Conservation (phyloP, 2,888 invertebrate genomes). For the Lymantria dispar region DNA sequence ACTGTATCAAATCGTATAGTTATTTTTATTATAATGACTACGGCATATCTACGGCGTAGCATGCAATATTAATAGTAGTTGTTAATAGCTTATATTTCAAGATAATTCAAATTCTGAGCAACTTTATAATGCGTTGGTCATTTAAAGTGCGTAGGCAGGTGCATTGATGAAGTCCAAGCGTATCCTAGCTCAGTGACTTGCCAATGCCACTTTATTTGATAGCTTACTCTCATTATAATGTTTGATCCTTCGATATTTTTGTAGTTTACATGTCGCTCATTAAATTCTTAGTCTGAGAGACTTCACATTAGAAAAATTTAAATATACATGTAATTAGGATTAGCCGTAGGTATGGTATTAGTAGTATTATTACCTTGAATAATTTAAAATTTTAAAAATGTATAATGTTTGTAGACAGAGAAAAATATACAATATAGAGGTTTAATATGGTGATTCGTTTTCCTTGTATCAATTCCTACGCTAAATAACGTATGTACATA, state of each 20-base stretch:
- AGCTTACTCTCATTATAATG: slow-evolving; percentile 41
- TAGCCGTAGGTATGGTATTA: too few relatives aligned
- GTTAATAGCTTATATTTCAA: slow-evolving; percentile 1
- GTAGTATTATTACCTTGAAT: too few relatives aligned
- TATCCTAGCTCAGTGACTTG: slow-evolving; percentile 37
- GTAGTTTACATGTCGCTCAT: slow-evolving; percentile 34
- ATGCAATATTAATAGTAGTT: slow-evolving; percentile 4
- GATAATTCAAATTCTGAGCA: slow-evolving; percentile 5
- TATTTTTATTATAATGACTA: not conserved
- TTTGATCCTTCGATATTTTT: slow-evolving; percentile 39
- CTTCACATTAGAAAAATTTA: too few relatives aligned
- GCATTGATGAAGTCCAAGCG: slow-evolving; percentile 35
- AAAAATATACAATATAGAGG: too few relatives aligned
- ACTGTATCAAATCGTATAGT: not conserved
- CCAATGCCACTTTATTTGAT: slow-evolving; percentile 48
- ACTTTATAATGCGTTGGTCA: slow-evolving; percentile 5
- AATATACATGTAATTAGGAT: too few relatives aligned
- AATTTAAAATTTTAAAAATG: too few relatives aligned
- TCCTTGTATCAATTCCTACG: too few relatives aligned
- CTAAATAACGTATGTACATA: too few relatives aligned
- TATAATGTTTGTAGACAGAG: too few relatives aligned
- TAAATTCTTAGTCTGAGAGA: slow-evolving; percentile 22
- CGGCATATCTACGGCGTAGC: slow-evolving; percentile 24
- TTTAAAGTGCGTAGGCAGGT: slow-evolving; percentile 37
- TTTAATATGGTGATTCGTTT: too few relatives aligned